Evolutionary conservation across 1,140 invertebrate species (phyloP), one percentile per base, ranked within the genome.

Genomic region (Ericerus pela): DNA sequence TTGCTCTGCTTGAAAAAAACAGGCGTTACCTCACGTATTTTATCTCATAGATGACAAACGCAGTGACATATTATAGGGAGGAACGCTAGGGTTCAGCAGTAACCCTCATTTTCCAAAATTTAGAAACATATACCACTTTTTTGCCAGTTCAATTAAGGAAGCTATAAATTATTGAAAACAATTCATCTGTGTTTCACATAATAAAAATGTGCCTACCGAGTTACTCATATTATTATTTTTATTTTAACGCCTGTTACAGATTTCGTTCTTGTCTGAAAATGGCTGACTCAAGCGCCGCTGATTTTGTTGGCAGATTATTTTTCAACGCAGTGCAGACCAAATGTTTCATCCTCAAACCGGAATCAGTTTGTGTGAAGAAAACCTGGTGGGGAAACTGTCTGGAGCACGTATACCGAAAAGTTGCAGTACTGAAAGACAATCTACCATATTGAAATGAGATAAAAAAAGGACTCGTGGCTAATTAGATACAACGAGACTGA

Each of bases 321-420:
- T 96, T 96, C 75, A 92, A 95, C 67, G 75, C 94, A 0, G 80
- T 95, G 2, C 87, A 91, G 65, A 91, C 85, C 0, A 86, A 91
- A 64, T 96, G 91, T 66, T 96, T 96, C 69, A 76, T 87, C 1
- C 69, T 96, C 12, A 88, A 88, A 63, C 75, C 78, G 1, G 79
- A 85, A 58, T 79, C 79, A 58, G 71, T 82, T 1, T 95, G 91
- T 69, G 71, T 74, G 12, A 76, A 84, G 61, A 72, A 79, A 10
- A 80, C 80, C 2, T 87, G 84, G 79, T 87, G 83, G 82, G 88
- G 89, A 1, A 84, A 82, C 61, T 95, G 92, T 64, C 67, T 79
- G 12, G 77, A 77, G 56, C 73, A 78, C 56, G 76, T 76, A 30
- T 76, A 76, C 62, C 75, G 76, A 56, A 84, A 87, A 60, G 78